A percentile compares a stretch with the other conserved stretches of the same genome.
Evolutionary conservation across 2,113 vertebrate genomes (phyloP).

Genomic region (Carassius carassius): DNA sequence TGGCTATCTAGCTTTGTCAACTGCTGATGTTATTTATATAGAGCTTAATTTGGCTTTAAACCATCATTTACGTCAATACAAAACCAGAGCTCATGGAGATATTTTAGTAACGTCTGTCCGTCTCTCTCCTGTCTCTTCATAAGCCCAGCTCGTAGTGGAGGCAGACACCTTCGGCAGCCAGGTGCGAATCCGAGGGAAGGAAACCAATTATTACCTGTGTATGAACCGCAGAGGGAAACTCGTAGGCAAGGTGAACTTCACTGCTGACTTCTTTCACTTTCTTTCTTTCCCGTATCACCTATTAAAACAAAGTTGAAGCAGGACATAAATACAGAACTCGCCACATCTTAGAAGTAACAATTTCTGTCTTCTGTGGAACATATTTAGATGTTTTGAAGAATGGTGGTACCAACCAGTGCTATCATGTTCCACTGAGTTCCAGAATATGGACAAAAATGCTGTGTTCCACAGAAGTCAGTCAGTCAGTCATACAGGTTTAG

Average conservation of each 20-base stretch:
- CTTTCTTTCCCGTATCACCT: slow-evolving; percentile 1
- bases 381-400: too few species aligned
- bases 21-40: not conserved
- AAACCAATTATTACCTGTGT: slow-evolving; percentile 81
- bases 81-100: not conserved
- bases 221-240: slow-evolving; percentile 82
- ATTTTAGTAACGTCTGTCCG: slow-evolving; percentile 69
- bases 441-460: too few species aligned
- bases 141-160: slow-evolving; percentile 85
- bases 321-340: not conserved
- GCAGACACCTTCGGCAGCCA: slow-evolving; percentile 83
- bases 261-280: slow-evolving; percentile 59
- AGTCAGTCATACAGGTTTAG: too few species aligned
- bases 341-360: not conserved
- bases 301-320: not conserved
- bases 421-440: too few species aligned
- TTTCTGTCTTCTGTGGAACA: too few species aligned
- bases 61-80: slow-evolving; percentile 7
- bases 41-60: slow-evolving; percentile 6
- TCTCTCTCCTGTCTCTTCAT: slow-evolving; percentile 77
- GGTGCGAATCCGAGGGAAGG: slow-evolving; percentile 82
- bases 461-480: too few species aligned
- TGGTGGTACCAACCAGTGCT: too few species aligned
- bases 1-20: too few species aligned
- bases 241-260: slow-evolving; percentile 78